phyloP scores from a whole-genome alignment of 1,140 invertebrate genomes.

The Hypothenemus hampei region DNA sequence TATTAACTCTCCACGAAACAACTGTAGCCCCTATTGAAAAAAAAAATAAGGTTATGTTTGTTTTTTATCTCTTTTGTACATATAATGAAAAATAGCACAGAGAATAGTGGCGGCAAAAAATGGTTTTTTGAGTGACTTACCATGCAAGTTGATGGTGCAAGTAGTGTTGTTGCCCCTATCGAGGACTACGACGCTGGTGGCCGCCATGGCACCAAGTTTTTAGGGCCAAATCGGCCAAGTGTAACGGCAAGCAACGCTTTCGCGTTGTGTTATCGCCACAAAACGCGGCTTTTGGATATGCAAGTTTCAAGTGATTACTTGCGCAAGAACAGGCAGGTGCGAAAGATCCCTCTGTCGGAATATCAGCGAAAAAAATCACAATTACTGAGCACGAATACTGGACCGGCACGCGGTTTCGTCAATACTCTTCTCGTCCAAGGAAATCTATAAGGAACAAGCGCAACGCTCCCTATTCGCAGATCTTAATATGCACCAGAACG shows the following conservation, averaged over 20 bases:
- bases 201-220: slow-evolving; percentile 52
- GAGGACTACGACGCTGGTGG: slow-evolving; percentile 87
- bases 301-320: slow-evolving; percentile 40
- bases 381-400: slow-evolving; percentile 5
- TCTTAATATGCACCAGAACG: slow-evolving; percentile 29
- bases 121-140: slow-evolving; percentile 58
- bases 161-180: slow-evolving; percentile 93
- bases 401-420: slow-evolving; percentile 15
- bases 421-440: slow-evolving; percentile 20
- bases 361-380: slow-evolving; percentile 35
- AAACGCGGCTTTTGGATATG: slow-evolving; percentile 35
- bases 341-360: slow-evolving; percentile 43
- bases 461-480: slow-evolving; percentile 29
- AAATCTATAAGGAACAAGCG: slow-evolving; percentile 23
- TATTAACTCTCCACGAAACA: slow-evolving; percentile 91
- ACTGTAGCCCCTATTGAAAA: slow-evolving; percentile 75
- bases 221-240: slow-evolving; percentile 26
- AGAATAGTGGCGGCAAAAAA: slow-evolving; percentile 14
- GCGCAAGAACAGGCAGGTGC: slow-evolving; percentile 41
- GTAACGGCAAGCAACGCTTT: slow-evolving; percentile 25
- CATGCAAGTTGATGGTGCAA: slow-evolving; percentile 90
- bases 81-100: slow-evolving; percentile 4
- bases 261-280: slow-evolving; percentile 31
- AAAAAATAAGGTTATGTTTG: slow-evolving; percentile 42
- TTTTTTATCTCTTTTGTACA: slow-evolving; percentile 29